Base-by-base conservation (phyloP, 2,797 vertebrate species). In the Intellagama lesueurii region DNA sequence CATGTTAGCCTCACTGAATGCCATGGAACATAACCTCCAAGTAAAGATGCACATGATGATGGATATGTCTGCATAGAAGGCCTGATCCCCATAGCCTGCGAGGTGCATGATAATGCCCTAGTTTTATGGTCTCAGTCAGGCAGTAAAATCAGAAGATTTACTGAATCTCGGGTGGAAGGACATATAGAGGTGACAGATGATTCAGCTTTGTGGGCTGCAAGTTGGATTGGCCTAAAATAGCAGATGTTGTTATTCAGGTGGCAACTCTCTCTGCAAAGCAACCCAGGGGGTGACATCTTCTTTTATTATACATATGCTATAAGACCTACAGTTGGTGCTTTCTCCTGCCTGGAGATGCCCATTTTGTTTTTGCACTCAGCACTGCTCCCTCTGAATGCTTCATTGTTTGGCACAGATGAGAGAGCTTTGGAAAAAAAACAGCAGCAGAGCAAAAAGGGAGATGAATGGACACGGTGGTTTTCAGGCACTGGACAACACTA, bases 301-400 rank as follows among this genome's bases (percentile, higher is more conserved):
- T 86, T 81, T 52, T 9, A 11, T 91, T 94, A 89, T 94, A 91
- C 89, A 77, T 94, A 92, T 79, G 78, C 91, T 88, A 94, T 35
- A 91, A 92, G 91, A 79, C 0, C 28, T 90, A 80, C 82, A 85
- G 88, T 66, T 60, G 89, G 28, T 87, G 89, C 69, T 92, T 89
- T 91, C 17, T 64, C 92, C 90, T 93, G 82, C 68, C 78, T 86
- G 16, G 19, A 49, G 17, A 11, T 90, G 73, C 73, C 89, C 87
- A 85, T 35, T 85, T 89, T 86, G 87, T 90, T 91, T 78, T 82
- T 91, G 64, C 88, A 78, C 80, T 83, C 35, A 82, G 17, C 44
- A 77, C 14, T 79, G 79, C 80, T 92, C 19, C 85, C 88, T 40
- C 16, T 79, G 69, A 88, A 68, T 69, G 70, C 44, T 88, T 66